Conservation (phyloP, 2,113 vertebrate genomes). For the Trichomycterus rosablanca region DNA sequence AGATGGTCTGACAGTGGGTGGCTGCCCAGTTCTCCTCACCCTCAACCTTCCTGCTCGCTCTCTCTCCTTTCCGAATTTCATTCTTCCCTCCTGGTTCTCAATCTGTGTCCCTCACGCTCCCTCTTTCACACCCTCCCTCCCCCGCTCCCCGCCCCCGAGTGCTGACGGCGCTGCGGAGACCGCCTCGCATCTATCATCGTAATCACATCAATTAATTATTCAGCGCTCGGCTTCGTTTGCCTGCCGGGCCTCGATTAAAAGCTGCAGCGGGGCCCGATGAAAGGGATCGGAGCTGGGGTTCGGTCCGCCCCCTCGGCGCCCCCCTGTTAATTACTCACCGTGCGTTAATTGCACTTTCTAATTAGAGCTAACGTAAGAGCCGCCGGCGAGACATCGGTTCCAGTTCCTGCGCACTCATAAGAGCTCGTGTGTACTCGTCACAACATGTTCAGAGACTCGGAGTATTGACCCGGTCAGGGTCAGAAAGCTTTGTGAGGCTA, state of each 20-base stretch:
- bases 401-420: background rate
- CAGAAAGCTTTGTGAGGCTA: conserved; percentile 10
- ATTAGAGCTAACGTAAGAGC: conserved; percentile 29
- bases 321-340: background rate
- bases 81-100: background rate
- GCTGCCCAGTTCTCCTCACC: conserved; percentile 49
- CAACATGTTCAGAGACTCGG: background rate
- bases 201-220: conserved; percentile 72
- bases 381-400: conserved; percentile 9
- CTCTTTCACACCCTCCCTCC: background rate
- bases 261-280: conserved; percentile 13
- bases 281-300: conserved; percentile 4
- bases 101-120: conserved; percentile 13
- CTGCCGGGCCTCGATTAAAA: conserved; percentile 58
- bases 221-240: conserved; percentile 61
- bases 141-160: background rate
- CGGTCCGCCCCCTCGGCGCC: conserved; percentile 8
- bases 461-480: background rate
- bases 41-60: conserved; percentile 40
- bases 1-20: conserved; percentile 64
- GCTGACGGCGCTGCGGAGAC: conserved; percentile 43
- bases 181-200: conserved; percentile 64
- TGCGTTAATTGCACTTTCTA: conserved; percentile 21
- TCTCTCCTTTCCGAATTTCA: conserved; percentile 1
- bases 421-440: too few species aligned